Evolutionary conservation across 2,797 vertebrate genomes (phyloP).

Genomic region (Hirundo rustica): DNA sequence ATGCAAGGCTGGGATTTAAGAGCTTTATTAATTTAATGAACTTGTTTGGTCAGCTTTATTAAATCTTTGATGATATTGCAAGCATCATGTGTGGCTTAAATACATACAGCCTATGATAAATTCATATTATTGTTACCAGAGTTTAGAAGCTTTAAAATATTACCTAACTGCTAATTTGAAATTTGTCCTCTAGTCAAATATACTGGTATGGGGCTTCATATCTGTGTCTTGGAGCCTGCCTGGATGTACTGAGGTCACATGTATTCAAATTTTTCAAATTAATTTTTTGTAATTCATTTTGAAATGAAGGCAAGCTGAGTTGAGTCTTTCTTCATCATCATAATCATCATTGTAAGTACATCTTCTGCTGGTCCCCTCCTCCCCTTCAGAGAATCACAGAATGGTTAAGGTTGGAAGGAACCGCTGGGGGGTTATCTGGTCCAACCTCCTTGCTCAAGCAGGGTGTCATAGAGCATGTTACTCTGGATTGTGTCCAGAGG

Average conservation of each 20-base stretch:
- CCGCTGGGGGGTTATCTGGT: not conserved
- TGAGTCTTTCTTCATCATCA: not conserved
- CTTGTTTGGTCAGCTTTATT: conserved; percentile 18
- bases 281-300: not conserved
- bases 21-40: conserved; percentile 3
- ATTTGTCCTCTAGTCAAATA: not conserved
- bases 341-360: not conserved
- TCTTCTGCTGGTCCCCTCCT: not conserved
- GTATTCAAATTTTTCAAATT: not conserved
- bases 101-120: not conserved
- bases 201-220: not conserved
- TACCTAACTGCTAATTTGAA: not conserved
- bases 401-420: not conserved
- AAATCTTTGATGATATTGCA: conserved; percentile 42
- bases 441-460: not conserved
- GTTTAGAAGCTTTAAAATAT: not conserved
- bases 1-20: not conserved
- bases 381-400: not conserved
- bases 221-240: not conserved
- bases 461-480: not conserved
- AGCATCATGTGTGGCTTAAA: not conserved
- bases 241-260: not conserved
- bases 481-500: not conserved
- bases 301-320: not conserved
- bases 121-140: not conserved